Base-by-base conservation (phyloP, 2,888 invertebrate species). In the Disparrhopalites patrizii region DNA sequence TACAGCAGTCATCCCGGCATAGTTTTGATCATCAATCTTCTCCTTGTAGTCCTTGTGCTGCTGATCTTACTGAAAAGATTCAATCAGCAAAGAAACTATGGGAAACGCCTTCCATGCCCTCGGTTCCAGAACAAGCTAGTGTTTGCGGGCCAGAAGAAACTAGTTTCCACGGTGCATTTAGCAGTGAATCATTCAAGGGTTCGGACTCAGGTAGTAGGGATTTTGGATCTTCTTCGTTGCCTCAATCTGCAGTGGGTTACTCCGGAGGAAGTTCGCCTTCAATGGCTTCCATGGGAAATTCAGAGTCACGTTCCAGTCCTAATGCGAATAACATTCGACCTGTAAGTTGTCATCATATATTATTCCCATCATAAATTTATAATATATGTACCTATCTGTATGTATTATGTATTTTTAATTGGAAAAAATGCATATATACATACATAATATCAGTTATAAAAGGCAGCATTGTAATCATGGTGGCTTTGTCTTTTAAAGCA, bases 241-340 rank as follows among this genome's bases (percentile, higher is more conserved):
- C 69, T 40, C 71, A 70, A 65, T 66, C 70, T 8, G 51, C 62
- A 2, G 65, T 66, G 65, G 73, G 72, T n/a, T 74, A 70, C 40
- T 57, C 57, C 27, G 47, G 57, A 20, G 64, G 64, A 20, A 65
- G 56, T 25, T 65, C 71, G 50, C 71, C 75, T 2, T 68, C 72
- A 13, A 43, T 75, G 31, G 66, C 72, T 23, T 73, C 71, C 0
- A 75, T 75, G 62, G 70, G 72, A 13, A 75, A 75, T 64, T 73
- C 75, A n/a, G 73, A 73, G 23, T 70, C 72, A 1, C 72, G 73
- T 33, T 67, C 72, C 36, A 74, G 73, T 60, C 73, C 74, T 8
- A 72, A 67, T 33, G 65, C 70, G 13, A 52, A 64, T 1, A 65
- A 65, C 55, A 64, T 71, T n/a, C 65, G 73, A 70, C 70, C 67